Base-by-base conservation (phyloP, 2,888 invertebrate genomes). In the Lycaena phlaeas region DNA sequence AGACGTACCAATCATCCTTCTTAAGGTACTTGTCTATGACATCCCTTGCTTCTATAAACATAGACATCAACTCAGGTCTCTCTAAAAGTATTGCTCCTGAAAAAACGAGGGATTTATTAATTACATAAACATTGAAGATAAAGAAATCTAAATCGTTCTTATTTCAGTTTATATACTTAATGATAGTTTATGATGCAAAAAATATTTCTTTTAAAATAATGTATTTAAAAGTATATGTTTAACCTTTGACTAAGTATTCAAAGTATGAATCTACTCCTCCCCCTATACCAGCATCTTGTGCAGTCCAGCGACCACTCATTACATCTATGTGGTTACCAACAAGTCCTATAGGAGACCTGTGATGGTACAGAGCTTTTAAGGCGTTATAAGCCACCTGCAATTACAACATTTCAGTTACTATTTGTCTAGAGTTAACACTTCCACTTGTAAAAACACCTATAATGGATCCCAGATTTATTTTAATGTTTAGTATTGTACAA, bases 281-380 rank as follows among this genome's bases (percentile, higher is more conserved):
- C 7, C 95, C 98, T 49, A 98, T 97, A 4, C 97, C 98, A n/a
- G 97, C 92, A 75, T 99, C 98, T 50, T 95, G 92, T 0, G 98
- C 98, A 0, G 97, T 98, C 99, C 99, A 99, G 17, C 93, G 88
- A 0, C 98, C 98, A 0, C 92, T 94, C 68, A 93, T 88, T 2
- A 98, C 94, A 68, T 98, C 97, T 27, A 99, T 93, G 68, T 99
- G 99, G 76, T 99, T 99, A 1, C 99, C 99, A 43, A 97, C 91
- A 18, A 97, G 84, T 1, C 94, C 96, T 49, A 98, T 91, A 5
- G 90, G 86, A 0, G 98, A 98, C 51, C 92, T 89, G 52, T 92
- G 90, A 54, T 93, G 89, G 86, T 95, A 97, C 5, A 99, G 73
- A 0, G 95, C 92, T 61, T 94, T 90, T 14, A 99, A 68, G 0